phyloP scores from a whole-genome alignment of 2,888 invertebrate genomes.

The Drosophila acutilabella region DNA sequence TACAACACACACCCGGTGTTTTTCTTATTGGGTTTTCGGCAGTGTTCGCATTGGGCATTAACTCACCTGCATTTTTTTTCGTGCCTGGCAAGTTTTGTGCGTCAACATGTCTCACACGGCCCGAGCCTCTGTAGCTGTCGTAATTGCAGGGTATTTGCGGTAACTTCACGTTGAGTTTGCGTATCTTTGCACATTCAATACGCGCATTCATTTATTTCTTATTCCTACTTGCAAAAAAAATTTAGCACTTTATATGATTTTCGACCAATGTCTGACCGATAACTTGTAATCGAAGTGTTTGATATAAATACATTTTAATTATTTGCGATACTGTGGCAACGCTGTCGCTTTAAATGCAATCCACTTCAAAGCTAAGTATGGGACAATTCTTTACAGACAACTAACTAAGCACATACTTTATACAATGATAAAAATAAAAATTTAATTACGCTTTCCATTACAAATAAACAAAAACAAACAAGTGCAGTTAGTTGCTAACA shows the following conservation, averaged over 20 bases:
- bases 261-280: conserved; percentile 38
- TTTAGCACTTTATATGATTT: conserved; percentile 50
- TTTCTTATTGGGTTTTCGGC: conserved; percentile 41
- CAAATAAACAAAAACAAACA: background rate
- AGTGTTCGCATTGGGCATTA: conserved; percentile 7
- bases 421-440: too few relatives aligned
- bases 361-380: background rate
- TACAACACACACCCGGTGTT: conserved; percentile 52
- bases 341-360: conserved; percentile 9
- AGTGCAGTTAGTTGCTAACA: background rate
- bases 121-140: conserved; percentile 37
- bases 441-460: background rate
- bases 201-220: conserved; percentile 56
- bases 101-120: conserved; percentile 84
- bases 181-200: conserved; percentile 56
- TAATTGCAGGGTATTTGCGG: conserved; percentile 43
- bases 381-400: background rate
- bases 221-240: conserved; percentile 54
- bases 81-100: conserved; percentile 85
- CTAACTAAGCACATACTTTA: background rate
- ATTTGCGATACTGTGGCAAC: conserved; percentile 29
- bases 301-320: conserved; percentile 8
- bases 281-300: conserved; percentile 36
- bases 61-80: conserved; percentile 86
- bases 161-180: conserved; percentile 45